Evolutionary conservation across 2,797 vertebrate genomes (phyloP), one percentile per base, ranked within the genome.

Genomic region (Columba guinea): DNA sequence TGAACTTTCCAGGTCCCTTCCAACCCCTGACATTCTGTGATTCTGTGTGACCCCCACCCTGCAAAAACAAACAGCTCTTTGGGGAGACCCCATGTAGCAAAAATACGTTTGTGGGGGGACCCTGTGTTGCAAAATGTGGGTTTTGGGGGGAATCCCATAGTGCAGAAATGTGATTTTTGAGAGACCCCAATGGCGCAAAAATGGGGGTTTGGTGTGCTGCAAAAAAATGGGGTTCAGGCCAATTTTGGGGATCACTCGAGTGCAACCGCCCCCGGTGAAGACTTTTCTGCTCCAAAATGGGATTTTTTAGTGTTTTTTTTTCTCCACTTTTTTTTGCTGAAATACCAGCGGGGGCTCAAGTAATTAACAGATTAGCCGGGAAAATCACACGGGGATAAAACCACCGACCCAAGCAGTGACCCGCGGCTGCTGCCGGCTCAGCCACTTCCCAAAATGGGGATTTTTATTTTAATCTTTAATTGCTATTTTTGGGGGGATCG

Each of bases 191-290:
- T 23, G 22, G 10, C 11, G 10, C 21, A 48, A 49, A 49, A 62
- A 26, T 24, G 20, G 32, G 27, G 10, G 46, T n/a, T 46, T n/a
- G 41, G 19, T 26, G 26, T n/a, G 37, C 13, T 10, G 15, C 19
- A 22, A 27, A 28, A 17, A 17, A 4, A 44, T 44, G 39, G 48
- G 68, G 51, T 16, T 5, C 32, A 13, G 70, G 53, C 32, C 0
- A 0, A 1, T 16, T 74, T 62, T 4, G 52, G 30, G 34, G 18
- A 14, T 67, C 24, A 4, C 0, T 0, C 0, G 6, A 41, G 13
- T 13, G 13, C 28, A 30, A 7, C 7, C 2, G 0, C 19, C 13
- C 35, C 52, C 10, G 6, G 18, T 4, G 7, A 51, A 73, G 20
- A 1, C 10, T n/a, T 39, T 70, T 48, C 11, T 49, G 49, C 51